Base-by-base conservation (phyloP, 2,888 invertebrate species). In the Nysson spinosus region DNA sequence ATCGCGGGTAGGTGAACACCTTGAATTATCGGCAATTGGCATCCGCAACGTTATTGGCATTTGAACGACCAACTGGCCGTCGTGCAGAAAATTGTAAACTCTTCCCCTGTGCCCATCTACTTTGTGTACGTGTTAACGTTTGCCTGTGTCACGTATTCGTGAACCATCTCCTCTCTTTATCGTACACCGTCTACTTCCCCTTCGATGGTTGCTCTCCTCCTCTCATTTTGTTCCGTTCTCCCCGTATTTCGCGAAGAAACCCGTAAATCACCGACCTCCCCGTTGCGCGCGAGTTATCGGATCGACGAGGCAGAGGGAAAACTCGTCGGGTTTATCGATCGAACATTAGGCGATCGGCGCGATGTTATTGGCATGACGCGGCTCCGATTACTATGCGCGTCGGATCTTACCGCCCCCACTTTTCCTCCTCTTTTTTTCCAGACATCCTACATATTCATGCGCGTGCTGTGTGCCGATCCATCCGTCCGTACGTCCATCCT, bases 361-460 rank as follows among this genome's bases (percentile, higher is more conserved):
- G 78, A 82, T 82, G 79, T 83, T 83, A 83, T 83, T 83, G 83
- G 79, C 81, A 81, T 83, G 83, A 81, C 80, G 84, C 78, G 79
- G 79, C 72, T 78, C 54, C 75, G 80, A 85, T 85, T 85, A 80
- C 80, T 83, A 86, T 85, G 81, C 84, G 72, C 66, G 67, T 69
- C 76, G 67, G 61, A 73, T 69, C 63, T 58, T 51, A 64, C 64
- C 70, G 67, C 66, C 72, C 72, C 68, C 74, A 65, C 78, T 74
- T 71, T 68, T 64, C 63, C 65, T 55, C 63, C 37, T 69, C 69
- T 78, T 77, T 79, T 79, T 78, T 75, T 72, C 75, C 83, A 77
- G 80, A 79, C 82, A 81, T 85, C 78, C 79, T 85, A 83, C 84
- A 85, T 85, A 84, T 85, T 85, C 84, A 83, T 84, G 81, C 79